These are phyloP conservation scores for Trichopoda pennipes DNA, from an alignment of 2,888 invertebrate genomes.

Conservation along the genomic window DNA sequence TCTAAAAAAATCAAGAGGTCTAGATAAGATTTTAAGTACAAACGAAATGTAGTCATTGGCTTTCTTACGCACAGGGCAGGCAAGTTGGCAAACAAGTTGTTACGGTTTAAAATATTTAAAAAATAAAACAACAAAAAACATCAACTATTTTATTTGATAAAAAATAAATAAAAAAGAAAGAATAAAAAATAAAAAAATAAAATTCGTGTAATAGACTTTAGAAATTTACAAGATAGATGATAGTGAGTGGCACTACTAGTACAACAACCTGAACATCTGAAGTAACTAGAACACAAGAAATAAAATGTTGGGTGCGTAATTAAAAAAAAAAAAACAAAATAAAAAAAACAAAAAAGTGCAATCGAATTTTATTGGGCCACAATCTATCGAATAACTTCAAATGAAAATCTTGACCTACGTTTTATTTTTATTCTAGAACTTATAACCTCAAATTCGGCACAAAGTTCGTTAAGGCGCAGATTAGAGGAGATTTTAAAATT, in stretches of 20 bases:
- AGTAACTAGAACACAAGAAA: conserved; percentile 24
- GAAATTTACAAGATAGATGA: conserved; percentile 60
- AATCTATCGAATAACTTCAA: conserved; percentile 4
- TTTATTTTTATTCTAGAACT: conserved; percentile 73
- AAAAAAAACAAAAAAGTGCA: too few species aligned
- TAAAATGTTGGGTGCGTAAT: conserved; percentile 68
- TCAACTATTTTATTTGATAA: background rate
- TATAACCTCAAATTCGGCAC: conserved; percentile 76
- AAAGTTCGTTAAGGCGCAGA: conserved; percentile 83
- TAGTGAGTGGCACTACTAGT: conserved; percentile 6
- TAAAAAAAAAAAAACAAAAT: background rate
- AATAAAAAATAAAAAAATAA: background rate
- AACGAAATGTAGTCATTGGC: conserved; percentile 58
- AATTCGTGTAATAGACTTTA: conserved; percentile 26
- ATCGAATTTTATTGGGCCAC: conserved; percentile 18
- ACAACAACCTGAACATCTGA: conserved; percentile 8
- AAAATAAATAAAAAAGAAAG: conserved; percentile 16
- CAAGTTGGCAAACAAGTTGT: conserved; percentile 41
- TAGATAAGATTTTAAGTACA: conserved; percentile 40
- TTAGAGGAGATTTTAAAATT: conserved; percentile 90
- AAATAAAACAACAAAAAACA: conserved; percentile 16
- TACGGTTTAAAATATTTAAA: conserved; percentile 31
- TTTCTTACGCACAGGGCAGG: conserved; percentile 49
- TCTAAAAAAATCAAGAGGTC: conserved; percentile 20
- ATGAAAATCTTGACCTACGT: conserved; percentile 65